A percentile compares a stretch with the other conserved stretches of the same genome.
Evolutionary conservation across 2,797 vertebrate species (phyloP).

Genomic region (Enteromius anoplus): DNA sequence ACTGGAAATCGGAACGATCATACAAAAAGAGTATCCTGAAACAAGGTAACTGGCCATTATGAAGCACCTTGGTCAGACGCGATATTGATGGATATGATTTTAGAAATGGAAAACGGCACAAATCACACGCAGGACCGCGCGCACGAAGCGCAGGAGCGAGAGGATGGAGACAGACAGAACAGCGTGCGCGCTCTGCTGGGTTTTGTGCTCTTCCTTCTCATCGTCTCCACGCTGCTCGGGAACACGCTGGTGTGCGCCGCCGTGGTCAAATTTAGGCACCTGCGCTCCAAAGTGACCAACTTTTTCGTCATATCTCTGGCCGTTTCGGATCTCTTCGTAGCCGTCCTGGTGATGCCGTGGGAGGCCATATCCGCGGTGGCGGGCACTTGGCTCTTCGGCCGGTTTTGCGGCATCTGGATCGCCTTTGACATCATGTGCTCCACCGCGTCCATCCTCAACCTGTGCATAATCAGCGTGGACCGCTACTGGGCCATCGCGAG

Average conservation of each 20-base stretch:
- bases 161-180: conserved; percentile 14
- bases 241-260: conserved; percentile 81
- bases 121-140: conserved; percentile 68
- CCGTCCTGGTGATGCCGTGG: conserved; percentile 85
- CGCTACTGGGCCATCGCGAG: conserved; percentile 83
- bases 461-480: conserved; percentile 85
- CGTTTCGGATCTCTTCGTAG: conserved; percentile 82
- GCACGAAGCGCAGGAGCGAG: conserved; percentile 45
- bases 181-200: conserved; percentile 71
- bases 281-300: conserved; percentile 84
- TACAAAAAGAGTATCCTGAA: not conserved
- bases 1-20: conserved; percentile 1
- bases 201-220: conserved; percentile 77
- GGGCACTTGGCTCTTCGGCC: conserved; percentile 80
- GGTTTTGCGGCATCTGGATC: conserved; percentile 83
- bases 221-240: conserved; percentile 79
- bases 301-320: conserved; percentile 83
- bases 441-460: conserved; percentile 83
- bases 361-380: conserved; percentile 76
- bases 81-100: not conserved
- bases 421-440: conserved; percentile 86
- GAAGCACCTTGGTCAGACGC: not conserved
- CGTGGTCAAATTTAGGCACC: conserved; percentile 78
- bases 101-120: conserved; percentile 68
- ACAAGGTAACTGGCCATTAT: conserved; percentile 16